Evolutionary conservation across 2,113 vertebrate species (phyloP), one percentile per base, ranked within the genome.

Genomic region (Lates calcarifer): DNA sequence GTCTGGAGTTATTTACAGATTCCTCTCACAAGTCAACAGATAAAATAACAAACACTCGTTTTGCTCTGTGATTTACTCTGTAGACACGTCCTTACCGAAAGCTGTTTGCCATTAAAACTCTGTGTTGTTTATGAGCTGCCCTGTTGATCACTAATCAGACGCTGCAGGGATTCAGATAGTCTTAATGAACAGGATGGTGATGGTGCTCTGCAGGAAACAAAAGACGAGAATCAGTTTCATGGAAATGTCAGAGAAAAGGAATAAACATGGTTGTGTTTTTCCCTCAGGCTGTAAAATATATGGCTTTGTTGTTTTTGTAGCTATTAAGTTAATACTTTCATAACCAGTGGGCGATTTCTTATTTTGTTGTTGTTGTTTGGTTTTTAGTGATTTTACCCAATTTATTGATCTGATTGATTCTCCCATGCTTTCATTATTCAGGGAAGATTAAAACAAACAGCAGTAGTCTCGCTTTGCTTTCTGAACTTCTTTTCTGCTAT

Each of bases 401-500:
- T 47, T 47, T 47, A 5, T 47, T 47, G 2, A 20, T 8, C 6
- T n/a, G n/a, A n/a, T n/a, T n/a, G n/a, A n/a, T n/a, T n/a, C n/a
- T 3, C 20, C 8, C 20, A 49, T n/a, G 20, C 47, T 13, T 22
- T 18, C 17, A 22, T 47, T 18, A 22, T 20, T 22, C 6, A 47
- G 11, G 18, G 17, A 49, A 22, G 6, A 49, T 49, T 5, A 18
- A 45, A 45, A 45, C 43, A 41, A 13, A 41, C 39, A 14, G 3
- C n/a, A n/a, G n/a, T n/a, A n/a, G 17, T 47, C 45, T 6, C 17
- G 35, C 22, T 61, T 17, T 29, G 1, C 26, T 72, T 11, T 69
- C 45, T 56, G 5, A 70, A 15, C 18, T 20, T 47, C 74, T 77
- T 29, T 43, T 29, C 67, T 63, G 37, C 37, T 47, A n/a, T 41